Conservation (phyloP, 2,888 invertebrate genomes). For the Hydriomena furcata region DNA sequence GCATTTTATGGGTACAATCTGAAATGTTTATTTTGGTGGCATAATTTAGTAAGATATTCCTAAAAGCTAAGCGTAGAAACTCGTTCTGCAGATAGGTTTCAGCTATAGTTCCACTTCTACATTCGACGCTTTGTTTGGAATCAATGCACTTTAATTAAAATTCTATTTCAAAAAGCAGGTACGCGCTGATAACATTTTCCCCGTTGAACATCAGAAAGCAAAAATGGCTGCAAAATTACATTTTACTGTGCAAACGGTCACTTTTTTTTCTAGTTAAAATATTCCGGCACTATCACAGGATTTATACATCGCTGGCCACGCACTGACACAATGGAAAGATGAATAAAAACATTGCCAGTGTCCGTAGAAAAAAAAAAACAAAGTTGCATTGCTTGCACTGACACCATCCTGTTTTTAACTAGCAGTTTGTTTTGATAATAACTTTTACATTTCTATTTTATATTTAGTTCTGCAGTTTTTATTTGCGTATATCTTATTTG, state of each 20-base stretch:
- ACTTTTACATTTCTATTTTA: conserved; percentile 6
- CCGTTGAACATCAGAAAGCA: conserved; percentile 28
- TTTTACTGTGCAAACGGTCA: conserved; percentile 44
- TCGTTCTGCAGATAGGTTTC: neutral
- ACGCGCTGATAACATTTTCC: conserved; percentile 11
- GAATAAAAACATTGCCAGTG: conserved; percentile 70
- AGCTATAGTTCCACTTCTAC: too few species aligned
- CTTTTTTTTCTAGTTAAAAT: conserved; percentile 62
- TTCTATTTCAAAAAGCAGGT: conserved; percentile 4
- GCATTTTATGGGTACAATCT: conserved; percentile 35
- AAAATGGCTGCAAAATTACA: conserved; percentile 39
- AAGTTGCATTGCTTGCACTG: conserved; percentile 41
- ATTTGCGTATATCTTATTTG: neutral
- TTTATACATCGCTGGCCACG: conserved; percentile 70
- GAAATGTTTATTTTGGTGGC: conserved; percentile 32
- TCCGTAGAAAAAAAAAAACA: conserved; percentile 48
- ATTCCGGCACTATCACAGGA: conserved; percentile 71
- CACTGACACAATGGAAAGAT: conserved; percentile 69
- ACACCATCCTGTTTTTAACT: conserved; percentile 39
- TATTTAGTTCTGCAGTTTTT: neutral
- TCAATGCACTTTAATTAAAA: conserved; percentile 13
- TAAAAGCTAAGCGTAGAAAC: neutral
- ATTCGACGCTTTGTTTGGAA: neutral
- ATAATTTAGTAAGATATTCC: conserved; percentile 7
- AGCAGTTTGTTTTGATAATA: conserved; percentile 24